Evolutionary conservation across 2,113 vertebrate genomes (phyloP), one percentile per base, ranked within the genome.

Genomic region (Entosphenus tridentatus): DNA sequence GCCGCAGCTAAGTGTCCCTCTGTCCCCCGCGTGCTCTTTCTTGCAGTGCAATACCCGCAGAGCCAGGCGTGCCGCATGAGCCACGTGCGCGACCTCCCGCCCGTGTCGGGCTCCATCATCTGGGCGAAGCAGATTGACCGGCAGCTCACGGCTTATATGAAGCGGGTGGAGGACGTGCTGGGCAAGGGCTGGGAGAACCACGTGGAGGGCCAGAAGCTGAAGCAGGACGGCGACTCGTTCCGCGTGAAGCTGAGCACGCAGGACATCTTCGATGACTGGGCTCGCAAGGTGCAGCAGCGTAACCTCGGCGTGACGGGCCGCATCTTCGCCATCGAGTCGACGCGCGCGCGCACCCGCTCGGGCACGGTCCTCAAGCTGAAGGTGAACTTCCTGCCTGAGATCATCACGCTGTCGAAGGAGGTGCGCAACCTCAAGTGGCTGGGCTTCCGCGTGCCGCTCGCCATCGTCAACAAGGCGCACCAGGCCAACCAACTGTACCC

Each of bases 21-120:
- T 39, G 39, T 39, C 39, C 39, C 4, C 39, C 39, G 39, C 39
- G 6, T 39, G 39, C 39, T 6, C 39, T 39, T 39, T 39, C 39
- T 39, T 39, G 39, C 39, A 76, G 62, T 65, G 62, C 62, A 65
- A 18, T 65, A 65, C 62, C 62, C 62, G 18, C 62, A 65, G 18
- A 65, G 62, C 62, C 62, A 65, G 62, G 62, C 62, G n/a, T 65
- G 62, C 10, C 62, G 62, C 62, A 65, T 65, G 62, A 65, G 62
- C 18, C 62, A 18, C 18, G 62, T 65, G 18, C 62, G 62, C 8
- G 62, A 65, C 62, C 62, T 65, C n/a, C 62, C 62, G 10, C 62
- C 62, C 18, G 18, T 65, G n/a, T n/a, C 62, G 9, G 62, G 62
- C n/a, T 65, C 62, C 62, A 65, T 65, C 9, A 65, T 65, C 9